Evolutionary conservation across 2,797 vertebrate genomes (phyloP), one percentile per base, ranked within the genome.

Genomic region (Otus scops): DNA sequence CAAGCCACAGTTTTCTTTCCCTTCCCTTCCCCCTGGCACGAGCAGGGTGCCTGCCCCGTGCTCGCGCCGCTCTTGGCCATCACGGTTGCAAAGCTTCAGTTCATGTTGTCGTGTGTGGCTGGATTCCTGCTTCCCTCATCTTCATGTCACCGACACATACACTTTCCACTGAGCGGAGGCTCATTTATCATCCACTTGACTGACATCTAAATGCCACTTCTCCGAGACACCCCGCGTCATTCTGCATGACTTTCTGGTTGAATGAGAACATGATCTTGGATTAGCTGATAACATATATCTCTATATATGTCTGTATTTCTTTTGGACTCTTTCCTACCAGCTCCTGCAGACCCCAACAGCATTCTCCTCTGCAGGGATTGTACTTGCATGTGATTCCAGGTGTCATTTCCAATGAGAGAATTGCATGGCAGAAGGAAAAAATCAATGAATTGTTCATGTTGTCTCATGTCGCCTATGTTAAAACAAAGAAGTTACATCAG

Each of bases 261-360:
- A 92, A 88, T 81, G 92, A 85, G 91, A 95, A 95, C 92, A 92
- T 96, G 94, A 93, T 95, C 94, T 95, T 95, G 95, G 95, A 71
- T 90, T 85, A 85, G 56, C 91, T 94, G 83, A 60, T 51, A 41
- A 26, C 57, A 50, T 78, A 27, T 51, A 34, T 56, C 57, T 73
- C 70, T 60, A 1, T 89, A 24, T 81, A 11, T 91, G 91, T 80
- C 61, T 92, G 1, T 94, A 45, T 92, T 92, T 90, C 50, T 73
- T 88, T 83, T 89, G 65, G 82, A 51, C 38, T 68, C 57, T 73
- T 56, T 38, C 56, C 81, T 43, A 10, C 48, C 78, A 50, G 82
- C 77, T 94, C 91, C 88, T 77, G 87, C 93, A 89, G 68, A 81
- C 59, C 89, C 80, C 71, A 81, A 2, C 74, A 87, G 74, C 89